These are phyloP conservation scores for Phasianus colchicus DNA, from an alignment of 2,113 vertebrate genomes.

Conservation along the genomic window DNA sequence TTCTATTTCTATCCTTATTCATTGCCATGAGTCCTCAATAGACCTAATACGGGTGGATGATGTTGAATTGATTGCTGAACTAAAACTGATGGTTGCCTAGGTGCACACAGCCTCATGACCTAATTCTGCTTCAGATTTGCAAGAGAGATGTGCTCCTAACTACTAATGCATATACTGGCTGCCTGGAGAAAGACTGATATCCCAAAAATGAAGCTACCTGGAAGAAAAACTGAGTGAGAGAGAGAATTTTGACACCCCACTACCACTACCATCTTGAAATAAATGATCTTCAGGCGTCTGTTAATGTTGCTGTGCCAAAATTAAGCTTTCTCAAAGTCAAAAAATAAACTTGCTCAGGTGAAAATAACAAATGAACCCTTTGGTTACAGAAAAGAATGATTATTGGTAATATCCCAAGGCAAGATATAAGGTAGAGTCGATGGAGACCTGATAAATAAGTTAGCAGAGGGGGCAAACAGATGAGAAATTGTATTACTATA, in stretches of 20 bases:
- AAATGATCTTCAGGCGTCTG: not conserved
- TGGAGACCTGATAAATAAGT: not conserved
- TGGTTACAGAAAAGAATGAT: not conserved
- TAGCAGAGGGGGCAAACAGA: not conserved
- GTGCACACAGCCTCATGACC: constrained; percentile 53
- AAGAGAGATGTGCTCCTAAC: not conserved
- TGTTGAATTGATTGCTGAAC: constrained; percentile 36
- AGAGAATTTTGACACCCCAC: not conserved
- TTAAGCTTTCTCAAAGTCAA: not conserved
- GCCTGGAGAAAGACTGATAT: not conserved
- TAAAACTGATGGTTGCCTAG: constrained; percentile 22
- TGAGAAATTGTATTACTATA: not conserved
- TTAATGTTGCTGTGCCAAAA: not conserved
- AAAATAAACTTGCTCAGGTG: not conserved
- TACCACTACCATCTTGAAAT: not conserved
- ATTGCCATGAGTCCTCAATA: not conserved
- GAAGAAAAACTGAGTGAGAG: not conserved
- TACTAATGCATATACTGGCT: not conserved
- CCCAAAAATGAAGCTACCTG: not conserved
- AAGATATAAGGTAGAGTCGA: not conserved
- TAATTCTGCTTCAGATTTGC: constrained; percentile 44
- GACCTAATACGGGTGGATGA: not conserved
- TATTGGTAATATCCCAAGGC: constrained; percentile 18
- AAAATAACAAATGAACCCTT: not conserved
- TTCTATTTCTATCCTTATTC: not conserved